phyloP scores from a whole-genome alignment of 2,113 vertebrate species.

The Esox niger region DNA sequence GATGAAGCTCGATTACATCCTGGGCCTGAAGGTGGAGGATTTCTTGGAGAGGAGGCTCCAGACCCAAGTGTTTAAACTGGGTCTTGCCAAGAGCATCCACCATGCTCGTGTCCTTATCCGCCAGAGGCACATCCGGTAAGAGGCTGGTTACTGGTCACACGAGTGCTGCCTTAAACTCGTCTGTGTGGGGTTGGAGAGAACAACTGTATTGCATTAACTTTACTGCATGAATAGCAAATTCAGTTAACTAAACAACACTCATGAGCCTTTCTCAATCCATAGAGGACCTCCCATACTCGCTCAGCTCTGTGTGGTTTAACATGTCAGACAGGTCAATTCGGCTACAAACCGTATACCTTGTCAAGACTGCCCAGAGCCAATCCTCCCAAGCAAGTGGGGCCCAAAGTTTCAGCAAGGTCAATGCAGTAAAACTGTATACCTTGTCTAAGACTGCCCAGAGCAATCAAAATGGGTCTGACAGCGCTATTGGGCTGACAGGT shows the following conservation, averaged over 20 bases:
- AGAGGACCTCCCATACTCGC: slow-evolving; percentile 59
- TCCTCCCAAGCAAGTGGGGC: slow-evolving; percentile 58
- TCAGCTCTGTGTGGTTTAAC: slow-evolving; percentile 48
- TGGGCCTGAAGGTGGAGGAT: slow-evolving; percentile 91
- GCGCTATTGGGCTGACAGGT: slow-evolving; percentile 39
- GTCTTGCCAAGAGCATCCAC: slow-evolving; percentile 90
- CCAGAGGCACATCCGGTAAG: slow-evolving; percentile 92
- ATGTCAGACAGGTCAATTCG: slow-evolving; percentile 88
- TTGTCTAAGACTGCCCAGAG: slow-evolving; percentile 74
- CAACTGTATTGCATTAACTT: too few species aligned
- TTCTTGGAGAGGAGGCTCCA: slow-evolving; percentile 90
- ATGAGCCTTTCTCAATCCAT: slow-evolving; percentile 58
- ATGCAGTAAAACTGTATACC: slow-evolving; percentile 80
- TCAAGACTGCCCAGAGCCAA: slow-evolving; percentile 67
- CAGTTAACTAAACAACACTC: slow-evolving; percentile 26
- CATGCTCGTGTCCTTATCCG: slow-evolving; percentile 90
- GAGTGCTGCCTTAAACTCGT: too few species aligned
- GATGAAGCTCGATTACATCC: slow-evolving; percentile 94
- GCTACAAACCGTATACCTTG: slow-evolving; percentile 90
- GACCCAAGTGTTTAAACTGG: slow-evolving; percentile 92
- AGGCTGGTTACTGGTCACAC: neutral
- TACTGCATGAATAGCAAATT: too few species aligned
- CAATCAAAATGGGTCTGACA: slow-evolving; percentile 50
- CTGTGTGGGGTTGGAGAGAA: too few species aligned
- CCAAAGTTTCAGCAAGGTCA: slow-evolving; percentile 1